Evolutionary conservation across 2,888 invertebrate species (phyloP).

Genomic region (Agrochola macilenta): DNA sequence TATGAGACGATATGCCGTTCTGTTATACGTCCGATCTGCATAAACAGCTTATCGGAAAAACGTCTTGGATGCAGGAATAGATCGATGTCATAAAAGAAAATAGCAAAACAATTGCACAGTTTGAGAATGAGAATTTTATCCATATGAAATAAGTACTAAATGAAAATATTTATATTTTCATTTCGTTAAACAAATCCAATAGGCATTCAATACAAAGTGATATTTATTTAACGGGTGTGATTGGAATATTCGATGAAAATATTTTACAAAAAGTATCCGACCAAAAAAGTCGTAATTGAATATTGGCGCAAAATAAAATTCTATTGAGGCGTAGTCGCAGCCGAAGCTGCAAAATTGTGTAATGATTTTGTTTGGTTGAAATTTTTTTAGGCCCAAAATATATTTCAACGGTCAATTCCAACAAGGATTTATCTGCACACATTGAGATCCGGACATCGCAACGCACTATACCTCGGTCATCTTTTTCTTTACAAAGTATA

Average conservation of each 20-base stretch:
- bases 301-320: conserved; percentile 14
- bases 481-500: background rate
- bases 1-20: conserved; percentile 10
- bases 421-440: background rate
- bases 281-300: conserved; percentile 21
- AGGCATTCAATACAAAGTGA: background rate
- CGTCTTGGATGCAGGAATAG: conserved; percentile 2
- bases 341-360: background rate
- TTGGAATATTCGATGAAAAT: conserved; percentile 27
- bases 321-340: background rate
- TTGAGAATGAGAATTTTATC: background rate
- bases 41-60: conserved; percentile 46
- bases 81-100: conserved; percentile 33
- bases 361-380: conserved; percentile 4
- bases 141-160: background rate
- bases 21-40: conserved; percentile 32
- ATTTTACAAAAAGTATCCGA: conserved; percentile 6
- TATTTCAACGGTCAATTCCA: background rate
- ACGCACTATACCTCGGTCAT: background rate
- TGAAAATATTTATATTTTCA: background rate
- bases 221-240: conserved; percentile 11
- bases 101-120: conserved; percentile 2
- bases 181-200: background rate
- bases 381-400: background rate
- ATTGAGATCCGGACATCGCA: background rate